phyloP scores from a whole-genome alignment of 2,888 invertebrate species.

The Rhynchonema sp. region DNA sequence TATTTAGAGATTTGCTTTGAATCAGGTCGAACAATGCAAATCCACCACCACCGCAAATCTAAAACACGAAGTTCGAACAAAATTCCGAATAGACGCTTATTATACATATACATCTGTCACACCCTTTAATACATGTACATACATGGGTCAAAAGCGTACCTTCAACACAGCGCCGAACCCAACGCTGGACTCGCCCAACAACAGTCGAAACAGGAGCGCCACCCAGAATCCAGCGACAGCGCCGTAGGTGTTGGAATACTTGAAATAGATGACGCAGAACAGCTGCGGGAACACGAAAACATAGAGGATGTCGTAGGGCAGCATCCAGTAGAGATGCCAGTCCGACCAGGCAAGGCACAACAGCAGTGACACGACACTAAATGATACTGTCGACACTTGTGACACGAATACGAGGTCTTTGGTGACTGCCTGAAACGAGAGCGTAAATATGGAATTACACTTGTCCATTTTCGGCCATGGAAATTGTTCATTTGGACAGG shows the following conservation, averaged over 20 bases:
- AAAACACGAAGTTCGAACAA: too few relatives aligned
- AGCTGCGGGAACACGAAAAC: slow-evolving; percentile 26
- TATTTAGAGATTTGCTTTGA: too few relatives aligned
- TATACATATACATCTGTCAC: too few relatives aligned
- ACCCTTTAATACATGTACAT: too few relatives aligned
- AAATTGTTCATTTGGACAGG: too few relatives aligned
- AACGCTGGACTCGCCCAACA: slow-evolving; percentile 17
- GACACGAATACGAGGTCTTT: slow-evolving; percentile 18
- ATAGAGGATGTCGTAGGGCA: slow-evolving; percentile 26
- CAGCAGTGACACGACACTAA: slow-evolving; percentile 16
- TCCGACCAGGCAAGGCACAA: slow-evolving; percentile 18
- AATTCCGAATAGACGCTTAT: too few relatives aligned
- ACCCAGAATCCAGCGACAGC: slow-evolving; percentile 13
- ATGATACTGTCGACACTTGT: slow-evolving; percentile 13
- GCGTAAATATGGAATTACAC: too few relatives aligned
- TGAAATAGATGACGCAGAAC: slow-evolving; percentile 16
- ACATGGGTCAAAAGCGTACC: too few relatives aligned
- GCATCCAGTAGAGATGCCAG: slow-evolving; percentile 19
- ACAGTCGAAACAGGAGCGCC: slow-evolving; percentile 17
- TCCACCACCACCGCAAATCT: too few relatives aligned
- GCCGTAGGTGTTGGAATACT: slow-evolving; percentile 19
- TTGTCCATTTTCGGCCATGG: too few relatives aligned
- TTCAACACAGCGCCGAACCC: slow-evolving; percentile 7
- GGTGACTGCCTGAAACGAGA: slow-evolving; percentile 16
- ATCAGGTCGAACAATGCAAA: too few relatives aligned